These are phyloP conservation scores for Clarias pachynema DNA, from an alignment of 2,797 vertebrate species.

Conservation along the genomic window DNA sequence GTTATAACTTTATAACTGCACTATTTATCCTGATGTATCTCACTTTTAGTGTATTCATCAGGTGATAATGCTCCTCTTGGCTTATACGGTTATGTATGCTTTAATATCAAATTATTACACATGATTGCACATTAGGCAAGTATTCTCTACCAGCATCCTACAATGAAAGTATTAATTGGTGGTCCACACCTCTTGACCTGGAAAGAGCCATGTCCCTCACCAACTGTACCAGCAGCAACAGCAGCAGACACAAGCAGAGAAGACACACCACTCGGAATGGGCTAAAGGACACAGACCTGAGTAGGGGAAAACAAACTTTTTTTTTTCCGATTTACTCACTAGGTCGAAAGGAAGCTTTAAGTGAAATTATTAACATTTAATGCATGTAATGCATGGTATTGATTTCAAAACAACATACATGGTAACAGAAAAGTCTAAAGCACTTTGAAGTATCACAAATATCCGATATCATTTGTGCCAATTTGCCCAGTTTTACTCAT, in stretches of 20 bases:
- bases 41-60: neutral
- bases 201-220: slow-evolving; percentile 60
- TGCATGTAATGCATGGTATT: neutral
- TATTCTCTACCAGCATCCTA: neutral
- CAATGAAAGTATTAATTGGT: neutral
- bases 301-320: neutral
- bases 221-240: slow-evolving; percentile 61
- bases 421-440: neutral
- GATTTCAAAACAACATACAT: neutral
- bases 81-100: neutral
- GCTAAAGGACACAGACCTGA: slow-evolving; percentile 70
- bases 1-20: neutral
- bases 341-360: neutral
- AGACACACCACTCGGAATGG: slow-evolving; percentile 65
- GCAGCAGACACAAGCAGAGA: slow-evolving; percentile 60
- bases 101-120: neutral
- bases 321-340: neutral
- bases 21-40: neutral
- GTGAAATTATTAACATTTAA: neutral
- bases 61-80: neutral
- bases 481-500: neutral
- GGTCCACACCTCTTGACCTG: slow-evolving; percentile 66
- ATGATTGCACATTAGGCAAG: neutral
- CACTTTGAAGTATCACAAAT: neutral
- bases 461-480: neutral